Percentiles rank a stretch among this genome's conserved stretches.
Conservation (phyloP, 2,888 invertebrate genomes). For the Cyaniris semiargus region DNA sequence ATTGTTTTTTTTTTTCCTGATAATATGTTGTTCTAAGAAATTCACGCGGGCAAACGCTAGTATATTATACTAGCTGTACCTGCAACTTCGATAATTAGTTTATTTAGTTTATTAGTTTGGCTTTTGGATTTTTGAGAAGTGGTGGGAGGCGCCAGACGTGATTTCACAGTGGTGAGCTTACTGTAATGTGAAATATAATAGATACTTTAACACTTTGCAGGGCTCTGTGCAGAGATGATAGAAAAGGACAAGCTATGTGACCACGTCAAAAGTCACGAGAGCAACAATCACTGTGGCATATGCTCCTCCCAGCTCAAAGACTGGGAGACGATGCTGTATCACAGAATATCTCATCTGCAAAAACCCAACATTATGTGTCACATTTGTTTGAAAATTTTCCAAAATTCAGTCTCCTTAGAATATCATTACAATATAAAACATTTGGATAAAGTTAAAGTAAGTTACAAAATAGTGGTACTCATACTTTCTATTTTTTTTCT, state of each 20-base stretch:
- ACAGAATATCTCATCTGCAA: background rate
- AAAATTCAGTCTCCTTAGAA: background rate
- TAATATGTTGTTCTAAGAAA: too few species aligned
- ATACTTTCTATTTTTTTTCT: background rate
- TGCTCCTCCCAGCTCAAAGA: background rate
- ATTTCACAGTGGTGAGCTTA: too few species aligned
- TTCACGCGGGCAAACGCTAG: too few species aligned
- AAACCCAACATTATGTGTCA: background rate
- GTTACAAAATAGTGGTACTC: background rate
- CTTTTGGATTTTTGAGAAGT: too few species aligned
- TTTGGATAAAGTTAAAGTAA: background rate
- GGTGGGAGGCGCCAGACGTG: too few species aligned
- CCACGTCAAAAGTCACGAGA: constrained; percentile 56
- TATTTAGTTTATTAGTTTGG: too few species aligned
- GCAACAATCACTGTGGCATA: constrained; percentile 45
- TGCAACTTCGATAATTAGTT: too few species aligned
- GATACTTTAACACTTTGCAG: constrained; percentile 43
- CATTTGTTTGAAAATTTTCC: background rate
- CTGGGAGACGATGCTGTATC: background rate
- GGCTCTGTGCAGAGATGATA: constrained; percentile 51
- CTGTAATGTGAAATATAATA: background rate
- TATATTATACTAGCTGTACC: too few species aligned
- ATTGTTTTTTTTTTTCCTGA: too few species aligned
- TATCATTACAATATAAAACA: constrained; percentile 16
- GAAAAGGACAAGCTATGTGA: constrained; percentile 41